Conservation (phyloP, 1,140 invertebrate genomes). For the Neodiprion fabricii region DNA sequence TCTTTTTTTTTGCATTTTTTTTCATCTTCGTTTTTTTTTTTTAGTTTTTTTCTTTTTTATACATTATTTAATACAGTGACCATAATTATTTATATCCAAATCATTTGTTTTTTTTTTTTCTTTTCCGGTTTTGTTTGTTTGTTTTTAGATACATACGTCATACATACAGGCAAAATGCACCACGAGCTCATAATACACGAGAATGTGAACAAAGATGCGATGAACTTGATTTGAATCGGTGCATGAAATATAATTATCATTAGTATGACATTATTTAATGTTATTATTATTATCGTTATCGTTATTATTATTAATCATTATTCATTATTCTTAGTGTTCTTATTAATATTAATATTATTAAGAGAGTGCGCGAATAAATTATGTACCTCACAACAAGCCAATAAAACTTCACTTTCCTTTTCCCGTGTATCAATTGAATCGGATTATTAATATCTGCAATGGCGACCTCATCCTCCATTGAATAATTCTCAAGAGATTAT, state of each 20-base stretch:
- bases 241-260: slow-evolving; percentile 44
- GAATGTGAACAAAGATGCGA: slow-evolving; percentile 45
- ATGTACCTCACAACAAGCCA: slow-evolving; percentile 34
- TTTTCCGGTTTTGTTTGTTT: not conserved
- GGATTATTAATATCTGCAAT: too few species aligned
- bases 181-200: slow-evolving; percentile 41
- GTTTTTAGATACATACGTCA: slow-evolving; percentile 32
- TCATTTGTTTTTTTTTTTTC: not conserved
- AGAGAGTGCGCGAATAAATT: slow-evolving; percentile 49
- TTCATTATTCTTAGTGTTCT: too few species aligned
- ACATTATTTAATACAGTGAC: slow-evolving; percentile 27
- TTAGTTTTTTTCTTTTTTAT: slow-evolving; percentile 22
- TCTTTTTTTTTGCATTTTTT: slow-evolving; percentile 31
- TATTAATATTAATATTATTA: slow-evolving; percentile 39
- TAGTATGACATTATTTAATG: too few species aligned
- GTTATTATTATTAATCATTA: too few species aligned
- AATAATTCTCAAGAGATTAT: too few species aligned
- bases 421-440: too few species aligned
- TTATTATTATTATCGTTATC: too few species aligned
- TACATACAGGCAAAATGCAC: slow-evolving; percentile 53
- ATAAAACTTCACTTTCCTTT: slow-evolving; percentile 21
- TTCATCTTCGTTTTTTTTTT: slow-evolving; percentile 28
- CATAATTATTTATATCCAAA: slow-evolving; percentile 12
- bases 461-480: too few species aligned
- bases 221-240: slow-evolving; percentile 52